Base-by-base conservation (phyloP, 2,888 invertebrate genomes). In the Noctua janthina region DNA sequence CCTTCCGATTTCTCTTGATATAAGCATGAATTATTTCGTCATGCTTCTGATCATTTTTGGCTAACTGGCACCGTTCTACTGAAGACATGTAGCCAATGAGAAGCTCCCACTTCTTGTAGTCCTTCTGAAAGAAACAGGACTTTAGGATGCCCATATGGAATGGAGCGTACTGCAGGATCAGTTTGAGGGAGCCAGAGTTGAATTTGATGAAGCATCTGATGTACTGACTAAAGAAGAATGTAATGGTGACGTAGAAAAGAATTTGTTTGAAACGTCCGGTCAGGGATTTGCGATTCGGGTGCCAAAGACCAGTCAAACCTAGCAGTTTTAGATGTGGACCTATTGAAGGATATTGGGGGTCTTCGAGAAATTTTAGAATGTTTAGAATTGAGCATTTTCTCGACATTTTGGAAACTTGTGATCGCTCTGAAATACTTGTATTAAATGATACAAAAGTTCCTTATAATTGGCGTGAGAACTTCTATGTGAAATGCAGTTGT, bases 61-160 rank as follows among this genome's bases (percentile, higher is more conserved):
- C 75, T 43, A 91, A 79, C 87, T 95, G 94, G 10, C 86, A 81
- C 0, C 87, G 87, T 89, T 95, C 95, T 17, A 91, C 86, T 6
- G 84, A 78, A 29, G 95, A 94, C 62, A 95, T 91, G 82, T 91
- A 95, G 46, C 81, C 74, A n/a, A 95, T 91, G 2, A 95, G 75
- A 59, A 88, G 86, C 64, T 91, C 84, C 95, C 95, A 95, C 20
- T 83, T 89, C 70, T 88, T 86, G 78, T 93, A 91, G 81, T 94
- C 83, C 80, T 90, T 93, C 78, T 91, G 89, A 73, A 95, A 95
- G 73, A 92, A 92, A 79, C 93, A 92, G 3, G 91, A 78, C 82
- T 95, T 95, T 0, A 93, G 59, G 4, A 95, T 90, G 0, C 95
- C 95, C 86, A 95, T 91, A 77, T 95, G 95, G 81, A 95, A 95